phyloP scores from a whole-genome alignment of 2,888 invertebrate species.

The Euphydryas editha region DNA sequence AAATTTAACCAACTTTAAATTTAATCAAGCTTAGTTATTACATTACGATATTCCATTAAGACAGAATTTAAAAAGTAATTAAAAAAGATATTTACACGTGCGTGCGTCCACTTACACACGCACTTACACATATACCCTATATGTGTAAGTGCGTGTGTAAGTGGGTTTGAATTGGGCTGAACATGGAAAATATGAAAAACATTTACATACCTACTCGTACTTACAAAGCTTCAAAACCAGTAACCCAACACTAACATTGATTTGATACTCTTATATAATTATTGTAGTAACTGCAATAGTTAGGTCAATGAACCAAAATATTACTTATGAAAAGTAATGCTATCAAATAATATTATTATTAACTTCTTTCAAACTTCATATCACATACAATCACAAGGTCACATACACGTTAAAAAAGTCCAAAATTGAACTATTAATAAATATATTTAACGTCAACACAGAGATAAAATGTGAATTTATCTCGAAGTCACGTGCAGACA shows the following conservation, averaged over 20 bases:
- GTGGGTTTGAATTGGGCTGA: no score
- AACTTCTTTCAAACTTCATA: background rate
- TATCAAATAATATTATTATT: no score
- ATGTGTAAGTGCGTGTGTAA: no score
- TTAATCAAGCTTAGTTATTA: background rate
- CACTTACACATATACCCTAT: background rate
- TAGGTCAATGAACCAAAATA: no score
- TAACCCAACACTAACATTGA: conserved; percentile 7
- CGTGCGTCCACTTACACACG: no score
- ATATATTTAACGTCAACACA: background rate
- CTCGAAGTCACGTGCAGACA: background rate
- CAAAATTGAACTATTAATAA: background rate
- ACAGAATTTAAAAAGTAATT: no score
- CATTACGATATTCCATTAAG: background rate
- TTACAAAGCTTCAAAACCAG: background rate
- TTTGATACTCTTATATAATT: no score
- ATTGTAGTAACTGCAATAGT: no score
- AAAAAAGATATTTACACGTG: no score
- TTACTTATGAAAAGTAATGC: no score
- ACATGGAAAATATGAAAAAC: no score
- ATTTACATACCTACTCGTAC: background rate
- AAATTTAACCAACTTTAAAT: background rate
- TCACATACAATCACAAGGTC: conserved; percentile 1
- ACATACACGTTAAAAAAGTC: background rate
- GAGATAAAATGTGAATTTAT: background rate